Base-by-base conservation (phyloP, 2,888 invertebrate species). In the Cerastis leucographa region DNA sequence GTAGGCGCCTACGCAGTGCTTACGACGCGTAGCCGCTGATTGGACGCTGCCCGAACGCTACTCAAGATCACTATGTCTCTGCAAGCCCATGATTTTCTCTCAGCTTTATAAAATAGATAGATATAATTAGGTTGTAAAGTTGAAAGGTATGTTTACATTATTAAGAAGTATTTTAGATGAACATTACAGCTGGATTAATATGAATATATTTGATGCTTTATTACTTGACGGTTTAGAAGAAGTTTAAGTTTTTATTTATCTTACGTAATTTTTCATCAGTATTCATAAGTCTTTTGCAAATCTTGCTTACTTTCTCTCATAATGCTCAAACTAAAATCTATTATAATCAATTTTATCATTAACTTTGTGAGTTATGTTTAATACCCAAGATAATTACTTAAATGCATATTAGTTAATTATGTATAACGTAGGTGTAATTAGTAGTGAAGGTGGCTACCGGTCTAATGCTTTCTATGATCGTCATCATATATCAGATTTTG, bases 261-360 rank as follows among this genome's bases (percentile, higher is more conserved):
- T 78, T 85, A 82, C 66, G 65, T 73, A 71, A 80, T 54, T 74
- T 71, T 85, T 73, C 49, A 79, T 83, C 46, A 78, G 66, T 69
- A 86, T 78, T 80, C 71, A 78, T 75, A 44, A 79, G 67, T 0
- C n/a, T 67, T 64, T 42, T 71, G 74, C 71, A 54, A 72, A 83
- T 69, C 25, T 66, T 74, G 42, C 29, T 59, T 22, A 74, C 83
- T 85, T 83, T 85, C 85, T 76, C 83, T 82, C 71, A 68, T 59
- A 56, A 56, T 59, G 66, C 14, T 71, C 66, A 65, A 77, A 68
- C 81, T 85, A 49, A 66, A 71, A 84, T 74, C 54, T 29, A 75
- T 83, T 73, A 76, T 40, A 42, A 73, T 69, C 65, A 81, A 72
- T 81, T 71, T 67, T 11, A 22, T 72, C 42, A 74, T 67, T 73